Evolutionary conservation across 2,113 vertebrate genomes (phyloP).

Genomic region (Ramphastos sulfuratus): DNA sequence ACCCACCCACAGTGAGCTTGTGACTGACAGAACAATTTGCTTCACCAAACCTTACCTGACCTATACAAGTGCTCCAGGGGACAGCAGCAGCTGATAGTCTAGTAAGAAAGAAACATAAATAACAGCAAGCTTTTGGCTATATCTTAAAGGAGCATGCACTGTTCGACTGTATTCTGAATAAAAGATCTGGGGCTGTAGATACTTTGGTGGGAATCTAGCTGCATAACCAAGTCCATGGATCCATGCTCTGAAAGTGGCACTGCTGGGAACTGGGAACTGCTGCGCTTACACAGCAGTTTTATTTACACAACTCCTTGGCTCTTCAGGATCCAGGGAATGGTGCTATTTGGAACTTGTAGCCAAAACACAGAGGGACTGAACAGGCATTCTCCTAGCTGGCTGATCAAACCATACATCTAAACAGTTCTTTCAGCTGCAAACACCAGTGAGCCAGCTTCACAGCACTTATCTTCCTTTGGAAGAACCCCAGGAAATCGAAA

Average conservation of each 20-base stretch:
- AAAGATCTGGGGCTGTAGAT: not conserved
- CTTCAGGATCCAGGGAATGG: not conserved
- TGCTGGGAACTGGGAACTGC: not conserved
- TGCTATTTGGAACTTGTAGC: not conserved
- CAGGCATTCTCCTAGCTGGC: not conserved
- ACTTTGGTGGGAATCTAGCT: not conserved
- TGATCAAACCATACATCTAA: not conserved
- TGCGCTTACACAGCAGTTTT: not conserved
- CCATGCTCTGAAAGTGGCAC: not conserved
- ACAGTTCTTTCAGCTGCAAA: not conserved
- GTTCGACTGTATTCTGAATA: not conserved
- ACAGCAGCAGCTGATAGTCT: not conserved
- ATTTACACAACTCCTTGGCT: not conserved
- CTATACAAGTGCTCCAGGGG: not conserved
- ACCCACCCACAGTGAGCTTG: not conserved
- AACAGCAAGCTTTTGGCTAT: not conserved
- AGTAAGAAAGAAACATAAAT: not conserved
- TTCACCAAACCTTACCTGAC: not conserved
- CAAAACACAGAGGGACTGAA: not conserved
- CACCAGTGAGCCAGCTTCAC: not conserved
- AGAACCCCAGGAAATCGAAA: not conserved
- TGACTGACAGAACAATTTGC: not conserved
- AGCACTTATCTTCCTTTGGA: not conserved
- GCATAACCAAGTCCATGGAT: not conserved
- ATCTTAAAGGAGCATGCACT: not conserved